Percentiles rank a stretch among this genome's conserved stretches.
Conservation (phyloP, 2,797 vertebrate genomes). For the Sparidentex hasta region DNA sequence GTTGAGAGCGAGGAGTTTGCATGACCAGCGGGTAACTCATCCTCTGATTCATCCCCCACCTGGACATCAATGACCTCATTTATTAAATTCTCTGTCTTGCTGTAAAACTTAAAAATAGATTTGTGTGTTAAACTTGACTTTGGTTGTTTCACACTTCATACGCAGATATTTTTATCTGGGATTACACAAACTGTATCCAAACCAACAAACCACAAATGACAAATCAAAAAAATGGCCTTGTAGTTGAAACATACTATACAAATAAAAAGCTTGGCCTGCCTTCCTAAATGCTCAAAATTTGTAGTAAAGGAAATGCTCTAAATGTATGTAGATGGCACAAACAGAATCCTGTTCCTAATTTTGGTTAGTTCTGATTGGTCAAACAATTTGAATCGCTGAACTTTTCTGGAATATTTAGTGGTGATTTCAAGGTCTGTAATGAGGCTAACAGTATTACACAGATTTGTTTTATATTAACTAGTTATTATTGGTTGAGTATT, state of each 20-base stretch:
- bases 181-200: not conserved
- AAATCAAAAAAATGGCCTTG: not conserved
- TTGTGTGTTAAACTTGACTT: not conserved
- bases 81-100: not conserved
- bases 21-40: conserved; percentile 17
- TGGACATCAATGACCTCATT: conserved; percentile 29
- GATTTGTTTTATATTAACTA: not conserved
- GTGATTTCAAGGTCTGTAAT: not conserved
- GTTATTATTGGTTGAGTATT: not conserved
- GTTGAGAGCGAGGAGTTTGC: not conserved
- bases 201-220: not conserved
- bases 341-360: no score
- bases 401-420: not conserved
- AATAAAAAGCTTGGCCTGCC: no score
- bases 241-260: no score
- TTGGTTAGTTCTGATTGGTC: not conserved
- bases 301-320: no score
- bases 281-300: not conserved
- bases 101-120: not conserved
- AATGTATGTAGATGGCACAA: no score
- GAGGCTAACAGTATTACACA: no score
- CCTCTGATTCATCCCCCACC: conserved; percentile 43
- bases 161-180: not conserved
- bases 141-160: not conserved
- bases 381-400: not conserved